phyloP scores from a whole-genome alignment of 2,797 vertebrate genomes.

The Cercopithecus neglectus region DNA sequence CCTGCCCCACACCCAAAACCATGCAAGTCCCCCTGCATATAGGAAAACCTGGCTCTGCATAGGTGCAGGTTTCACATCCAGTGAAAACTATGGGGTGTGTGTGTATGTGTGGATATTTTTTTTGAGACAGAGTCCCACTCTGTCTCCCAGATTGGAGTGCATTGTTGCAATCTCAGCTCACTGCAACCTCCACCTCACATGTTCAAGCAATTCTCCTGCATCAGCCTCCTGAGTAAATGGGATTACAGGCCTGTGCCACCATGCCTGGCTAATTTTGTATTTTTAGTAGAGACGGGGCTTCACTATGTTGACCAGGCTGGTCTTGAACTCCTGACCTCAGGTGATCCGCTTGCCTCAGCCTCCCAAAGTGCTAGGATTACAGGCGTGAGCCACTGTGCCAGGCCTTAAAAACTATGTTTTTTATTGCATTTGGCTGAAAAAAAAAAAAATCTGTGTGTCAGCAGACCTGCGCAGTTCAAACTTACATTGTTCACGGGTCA shows the following conservation, averaged over 20 bases:
- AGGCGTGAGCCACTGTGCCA: background rate
- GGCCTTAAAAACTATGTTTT: background rate
- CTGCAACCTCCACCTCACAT: background rate
- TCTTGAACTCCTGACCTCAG: background rate
- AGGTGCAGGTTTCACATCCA: background rate
- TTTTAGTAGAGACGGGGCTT: background rate
- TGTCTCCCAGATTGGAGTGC: background rate
- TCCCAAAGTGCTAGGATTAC: background rate
- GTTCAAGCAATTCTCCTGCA: background rate
- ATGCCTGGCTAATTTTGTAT: background rate
- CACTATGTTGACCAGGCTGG: background rate
- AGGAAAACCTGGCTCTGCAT: background rate
- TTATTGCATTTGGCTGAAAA: background rate
- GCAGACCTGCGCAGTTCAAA: background rate
- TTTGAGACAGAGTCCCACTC: background rate
- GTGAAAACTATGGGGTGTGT: background rate
- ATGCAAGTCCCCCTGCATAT: background rate
- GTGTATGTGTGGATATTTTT: background rate
- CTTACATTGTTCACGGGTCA: background rate
- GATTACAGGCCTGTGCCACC: background rate
- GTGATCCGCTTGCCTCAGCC: background rate
- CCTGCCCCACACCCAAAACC: background rate
- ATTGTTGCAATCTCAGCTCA: background rate
- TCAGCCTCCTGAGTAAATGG: background rate
- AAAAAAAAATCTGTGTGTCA: background rate